phyloP scores from a whole-genome alignment of 2,888 invertebrate genomes.

The Gymnoscelis rufifasciata region DNA sequence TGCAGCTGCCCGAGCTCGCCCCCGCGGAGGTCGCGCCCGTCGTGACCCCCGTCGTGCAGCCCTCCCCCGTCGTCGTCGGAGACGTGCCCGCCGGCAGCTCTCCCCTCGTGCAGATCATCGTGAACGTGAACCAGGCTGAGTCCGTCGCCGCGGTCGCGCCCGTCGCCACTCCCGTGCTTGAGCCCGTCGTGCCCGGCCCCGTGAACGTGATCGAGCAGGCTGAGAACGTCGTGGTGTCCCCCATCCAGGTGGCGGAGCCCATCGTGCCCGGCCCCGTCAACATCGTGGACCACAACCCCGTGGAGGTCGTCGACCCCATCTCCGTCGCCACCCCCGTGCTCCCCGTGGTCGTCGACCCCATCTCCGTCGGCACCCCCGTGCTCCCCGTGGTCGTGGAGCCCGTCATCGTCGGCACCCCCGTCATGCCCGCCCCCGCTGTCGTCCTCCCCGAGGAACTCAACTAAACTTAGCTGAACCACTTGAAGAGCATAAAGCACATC shows the following conservation, averaged over 20 bases:
- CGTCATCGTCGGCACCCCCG: conserved; percentile 16
- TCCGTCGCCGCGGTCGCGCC: conserved; percentile 14
- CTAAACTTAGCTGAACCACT: conserved; percentile 7
- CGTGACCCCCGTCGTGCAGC: conserved; percentile 27
- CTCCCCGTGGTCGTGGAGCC: conserved; percentile 15
- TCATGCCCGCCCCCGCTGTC: conserved; percentile 15
- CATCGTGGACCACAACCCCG: conserved; percentile 10
- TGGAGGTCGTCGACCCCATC: conserved; percentile 7
- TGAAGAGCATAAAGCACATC: neutral
- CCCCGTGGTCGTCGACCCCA: conserved; percentile 13
- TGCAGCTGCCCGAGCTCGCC: neutral
- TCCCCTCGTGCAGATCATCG: conserved; percentile 4
- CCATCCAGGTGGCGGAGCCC: conserved; percentile 1
- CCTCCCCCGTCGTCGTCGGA: conserved; percentile 31
- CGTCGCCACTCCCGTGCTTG: conserved; percentile 14
- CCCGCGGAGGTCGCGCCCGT: conserved; percentile 15
- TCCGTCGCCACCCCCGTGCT: conserved; percentile 18
- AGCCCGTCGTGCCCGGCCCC: conserved; percentile 9
- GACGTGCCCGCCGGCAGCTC: conserved; percentile 11
- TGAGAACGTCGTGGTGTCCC: conserved; percentile 9
- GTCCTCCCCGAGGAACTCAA: conserved; percentile 29
- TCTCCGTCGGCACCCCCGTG: conserved; percentile 17
- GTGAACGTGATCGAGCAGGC: conserved; percentile 13
- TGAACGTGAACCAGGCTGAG: conserved; percentile 17
- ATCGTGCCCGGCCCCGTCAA: conserved; percentile 17